Evolutionary conservation across 2,113 vertebrate genomes (phyloP).

Genomic region (Poecile atricapillus): DNA sequence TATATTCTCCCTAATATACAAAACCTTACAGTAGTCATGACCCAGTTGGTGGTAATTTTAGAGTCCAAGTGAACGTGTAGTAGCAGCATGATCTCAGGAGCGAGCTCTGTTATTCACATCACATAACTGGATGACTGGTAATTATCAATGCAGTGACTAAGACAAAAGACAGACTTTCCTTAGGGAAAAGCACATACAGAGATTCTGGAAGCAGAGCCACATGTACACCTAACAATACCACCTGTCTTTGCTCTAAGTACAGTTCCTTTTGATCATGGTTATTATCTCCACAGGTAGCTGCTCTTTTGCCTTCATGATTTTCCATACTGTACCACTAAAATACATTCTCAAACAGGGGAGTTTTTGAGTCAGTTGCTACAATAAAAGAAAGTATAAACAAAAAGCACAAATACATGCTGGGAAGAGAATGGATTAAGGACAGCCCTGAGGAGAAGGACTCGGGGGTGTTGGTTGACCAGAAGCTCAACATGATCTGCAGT

Average conservation of each 20-base stretch:
- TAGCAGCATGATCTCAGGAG: background rate
- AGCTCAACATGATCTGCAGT: background rate
- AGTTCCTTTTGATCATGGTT: slow-evolving; percentile 8
- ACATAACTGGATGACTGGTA: background rate
- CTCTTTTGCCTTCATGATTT: slow-evolving; percentile 24
- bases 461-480: background rate
- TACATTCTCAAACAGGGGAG: background rate
- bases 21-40: background rate
- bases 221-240: background rate
- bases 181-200: background rate
- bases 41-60: background rate
- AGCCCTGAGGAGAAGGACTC: background rate
- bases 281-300: slow-evolving; percentile 35
- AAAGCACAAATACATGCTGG: background rate
- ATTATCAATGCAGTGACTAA: background rate
- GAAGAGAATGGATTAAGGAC: background rate
- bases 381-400: background rate
- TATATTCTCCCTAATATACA: background rate
- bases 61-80: slow-evolving; percentile 10
- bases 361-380: background rate
- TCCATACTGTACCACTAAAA: background rate
- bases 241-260: background rate
- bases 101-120: slow-evolving; percentile 7
- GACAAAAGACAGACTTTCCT: background rate
- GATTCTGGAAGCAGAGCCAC: background rate